Evolutionary conservation across 2,113 vertebrate genomes (phyloP).

Genomic region (Tetrao urogallus): DNA sequence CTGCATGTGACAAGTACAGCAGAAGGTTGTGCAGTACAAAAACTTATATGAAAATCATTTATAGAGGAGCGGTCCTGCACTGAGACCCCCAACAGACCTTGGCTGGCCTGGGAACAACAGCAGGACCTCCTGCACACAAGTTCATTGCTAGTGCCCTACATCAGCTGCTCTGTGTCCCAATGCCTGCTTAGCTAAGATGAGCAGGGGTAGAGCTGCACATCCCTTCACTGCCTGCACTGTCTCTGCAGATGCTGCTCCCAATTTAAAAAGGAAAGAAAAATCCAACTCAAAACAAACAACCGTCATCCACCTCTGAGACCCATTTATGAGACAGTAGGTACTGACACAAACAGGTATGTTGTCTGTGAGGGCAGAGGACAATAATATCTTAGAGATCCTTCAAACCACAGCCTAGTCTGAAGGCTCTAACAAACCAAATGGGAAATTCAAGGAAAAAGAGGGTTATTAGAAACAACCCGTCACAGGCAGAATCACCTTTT

Average conservation of each 20-base stretch:
- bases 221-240: neutral
- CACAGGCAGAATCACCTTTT: neutral
- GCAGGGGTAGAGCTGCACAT: neutral
- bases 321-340: neutral
- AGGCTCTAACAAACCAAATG: neutral
- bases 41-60: neutral
- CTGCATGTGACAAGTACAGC: neutral
- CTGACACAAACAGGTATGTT: rapidly evolving
- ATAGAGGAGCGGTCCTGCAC: neutral
- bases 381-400: neutral
- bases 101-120: rapidly evolving
- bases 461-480: neutral
- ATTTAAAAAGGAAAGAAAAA: neutral
- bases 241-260: neutral
- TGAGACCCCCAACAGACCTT: neutral
- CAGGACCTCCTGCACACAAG: neutral
- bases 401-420: neutral
- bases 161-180: neutral
- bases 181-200: neutral
- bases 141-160: rapidly evolving
- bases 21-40: neutral
- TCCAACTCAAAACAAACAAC: neutral
- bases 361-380: neutral
- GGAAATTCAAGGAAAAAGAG: neutral
- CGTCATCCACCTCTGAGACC: neutral